A percentile compares a stretch with the other conserved stretches of the same genome.
Conservation (phyloP, 2,888 invertebrate genomes). For the Nipponacmea schrenckii region DNA sequence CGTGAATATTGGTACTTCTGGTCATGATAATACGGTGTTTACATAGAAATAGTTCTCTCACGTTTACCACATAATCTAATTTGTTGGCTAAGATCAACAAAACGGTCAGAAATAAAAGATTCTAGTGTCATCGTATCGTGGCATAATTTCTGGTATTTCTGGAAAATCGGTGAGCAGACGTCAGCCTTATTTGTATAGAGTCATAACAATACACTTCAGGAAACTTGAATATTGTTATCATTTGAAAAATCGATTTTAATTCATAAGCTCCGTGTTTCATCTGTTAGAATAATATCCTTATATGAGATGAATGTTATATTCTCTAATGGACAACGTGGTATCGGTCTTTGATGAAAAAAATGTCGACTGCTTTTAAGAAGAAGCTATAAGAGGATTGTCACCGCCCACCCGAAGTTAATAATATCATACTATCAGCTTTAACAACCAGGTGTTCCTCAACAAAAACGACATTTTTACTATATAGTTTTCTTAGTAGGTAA, state of each 20-base stretch:
- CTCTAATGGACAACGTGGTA: too few relatives aligned
- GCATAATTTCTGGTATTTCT: neutral
- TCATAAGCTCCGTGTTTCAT: neutral
- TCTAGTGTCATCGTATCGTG: neutral
- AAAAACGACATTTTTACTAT: too few relatives aligned
- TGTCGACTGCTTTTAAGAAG: too few relatives aligned
- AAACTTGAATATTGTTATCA: neutral
- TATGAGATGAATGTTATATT: too few relatives aligned
- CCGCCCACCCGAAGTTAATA: neutral
- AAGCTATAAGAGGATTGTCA: conserved; percentile 1
- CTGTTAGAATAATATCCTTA: too few relatives aligned
- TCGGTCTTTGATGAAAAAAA: too few relatives aligned
- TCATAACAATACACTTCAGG: conserved; percentile 4
- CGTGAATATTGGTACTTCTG: too few relatives aligned
- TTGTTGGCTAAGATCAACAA: neutral
- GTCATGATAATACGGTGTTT: too few relatives aligned
- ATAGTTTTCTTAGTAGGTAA: too few relatives aligned
- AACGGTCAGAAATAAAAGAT: neutral
- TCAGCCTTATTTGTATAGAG: neutral
- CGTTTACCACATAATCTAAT: neutral
- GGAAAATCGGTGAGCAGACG: neutral
- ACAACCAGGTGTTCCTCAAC: too few relatives aligned
- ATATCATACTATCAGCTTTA: too few relatives aligned
- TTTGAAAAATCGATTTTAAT: neutral
- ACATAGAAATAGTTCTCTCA: neutral